Evolutionary conservation across 2,113 vertebrate genomes (phyloP), one percentile per base, ranked within the genome.

Genomic region (Sialia sialis): DNA sequence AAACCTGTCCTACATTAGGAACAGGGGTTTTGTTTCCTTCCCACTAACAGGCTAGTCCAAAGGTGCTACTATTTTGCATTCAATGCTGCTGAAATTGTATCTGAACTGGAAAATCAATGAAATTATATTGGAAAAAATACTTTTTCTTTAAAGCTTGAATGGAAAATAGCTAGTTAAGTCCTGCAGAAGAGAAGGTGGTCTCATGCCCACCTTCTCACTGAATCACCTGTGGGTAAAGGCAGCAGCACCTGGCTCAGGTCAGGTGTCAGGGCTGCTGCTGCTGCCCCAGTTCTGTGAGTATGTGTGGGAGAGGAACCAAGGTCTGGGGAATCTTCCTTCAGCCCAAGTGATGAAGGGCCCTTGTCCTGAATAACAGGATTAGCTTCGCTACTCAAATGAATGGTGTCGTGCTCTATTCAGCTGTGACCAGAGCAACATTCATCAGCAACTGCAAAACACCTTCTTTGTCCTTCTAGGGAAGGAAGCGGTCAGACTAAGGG

Each of bases 381-480:
- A 93, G 89, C 87, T 94, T 76, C 70, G 38, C 89, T 95, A 44
- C 84, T 41, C 84, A 64, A 51, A 46, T 92, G 84, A 93, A 95
- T 91, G n/a, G 86, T 82, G 58, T 72, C 16, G 67, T 92, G 67
- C 55, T 93, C 67, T 80, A 81, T 69, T 95, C 92, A 92, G 68
- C 77, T 81, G 79, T 59, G 90, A 94, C 72, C 86, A 86, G 15
- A 74, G 76, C 80, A 78, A 92, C 91, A 94, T 86, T 84, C 90
- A 96, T 88, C 95, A 94, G 86, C 62, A 87, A 76, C 58, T 60
- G 84, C 84, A 87, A 81, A 92, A 82, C 89, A 96, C 89, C 89
- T 96, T 91, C 87, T 89, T 89, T 96, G 95, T 95, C 90, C 82
- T 93, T 88, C 84, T 22, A 27, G 63, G 58, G 87, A 92, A 79